Base-by-base conservation (phyloP, 2,888 invertebrate species). In the Thera britannica region DNA sequence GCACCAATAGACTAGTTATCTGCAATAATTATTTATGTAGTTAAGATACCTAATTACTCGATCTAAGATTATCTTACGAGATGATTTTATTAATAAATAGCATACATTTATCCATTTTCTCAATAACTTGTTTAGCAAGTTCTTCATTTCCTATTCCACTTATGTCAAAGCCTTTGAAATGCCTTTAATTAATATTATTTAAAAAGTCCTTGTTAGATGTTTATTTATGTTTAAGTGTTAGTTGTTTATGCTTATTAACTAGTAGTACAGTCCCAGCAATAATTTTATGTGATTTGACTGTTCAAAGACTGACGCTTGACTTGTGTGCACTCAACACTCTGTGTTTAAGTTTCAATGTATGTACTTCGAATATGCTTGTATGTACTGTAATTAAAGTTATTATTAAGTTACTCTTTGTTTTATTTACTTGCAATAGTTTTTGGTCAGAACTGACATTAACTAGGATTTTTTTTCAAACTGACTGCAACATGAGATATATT, bases 231-330 rank as follows among this genome's bases (percentile, higher is more conserved):
- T 64, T 70, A 58, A 67, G 64, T 70, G 56, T 70, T 70, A 66
- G 63, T 34, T 61, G 38, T 56, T 62, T 67, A 69, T 61, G 67
- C 63, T 66, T 70, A 65, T 62, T 65, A 72, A 62, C 63, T 70
- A 71, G 62, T 80, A 80, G 78, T 77, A 84, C 85, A 82, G 82
- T 84, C 82, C 75, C 90, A 90, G 90, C 90, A 90, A 92, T 92
- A 91, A 90, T 83, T 85, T 86, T 82, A 86, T 90, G 90, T 91
- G 88, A 90, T 90, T 88, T 73, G 89, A 90, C 89, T 89, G 87
- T 89, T 85, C 82, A 87, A 91, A 91, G 91, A 92, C 91, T 92
- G 91, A 92, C 79, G 82, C 84, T 81, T 81, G 77, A 79, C 78
- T 82, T 87, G 83, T 87, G 87, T 88, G 88, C 86, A 87, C 86